These are phyloP conservation scores for Neogobius melanostomus DNA, from an alignment of 2,113 vertebrate species.

Conservation along the genomic window DNA sequence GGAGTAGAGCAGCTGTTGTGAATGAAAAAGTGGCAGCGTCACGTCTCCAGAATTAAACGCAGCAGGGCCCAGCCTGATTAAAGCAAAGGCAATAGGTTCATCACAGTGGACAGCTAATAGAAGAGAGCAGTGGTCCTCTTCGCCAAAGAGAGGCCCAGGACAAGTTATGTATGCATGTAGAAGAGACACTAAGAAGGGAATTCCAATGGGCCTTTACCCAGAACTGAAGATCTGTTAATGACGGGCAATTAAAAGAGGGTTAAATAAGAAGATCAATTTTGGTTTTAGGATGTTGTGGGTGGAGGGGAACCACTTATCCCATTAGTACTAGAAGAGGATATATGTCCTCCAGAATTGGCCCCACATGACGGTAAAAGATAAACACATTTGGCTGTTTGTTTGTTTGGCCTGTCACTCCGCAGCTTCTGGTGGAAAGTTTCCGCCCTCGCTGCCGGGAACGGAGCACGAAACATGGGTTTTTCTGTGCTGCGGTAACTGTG, in stretches of 20 bases:
- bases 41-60: constrained; percentile 63
- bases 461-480: constrained; percentile 37
- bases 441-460: constrained; percentile 34
- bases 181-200: constrained; percentile 50
- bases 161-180: constrained; percentile 60
- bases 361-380: constrained; percentile 65
- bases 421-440: constrained; percentile 53
- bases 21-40: constrained; percentile 74
- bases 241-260: constrained; percentile 60
- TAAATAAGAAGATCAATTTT: constrained; percentile 72
- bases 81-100: constrained; percentile 67
- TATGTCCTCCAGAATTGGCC: constrained; percentile 59
- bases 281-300: constrained; percentile 60
- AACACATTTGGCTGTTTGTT: constrained; percentile 69
- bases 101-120: constrained; percentile 62
- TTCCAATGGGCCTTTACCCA: constrained; percentile 59
- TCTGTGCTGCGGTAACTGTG: constrained; percentile 42
- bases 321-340: constrained; percentile 59
- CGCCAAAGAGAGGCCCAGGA: constrained; percentile 57
- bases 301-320: constrained; percentile 63
- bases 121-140: constrained; percentile 44
- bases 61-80: constrained; percentile 73
- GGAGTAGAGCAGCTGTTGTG: constrained; percentile 79
- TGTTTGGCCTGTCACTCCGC: constrained; percentile 64
- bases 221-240: constrained; percentile 63